Conservation (phyloP, 2,797 vertebrate genomes). For the Gadopsis bispinosus region DNA sequence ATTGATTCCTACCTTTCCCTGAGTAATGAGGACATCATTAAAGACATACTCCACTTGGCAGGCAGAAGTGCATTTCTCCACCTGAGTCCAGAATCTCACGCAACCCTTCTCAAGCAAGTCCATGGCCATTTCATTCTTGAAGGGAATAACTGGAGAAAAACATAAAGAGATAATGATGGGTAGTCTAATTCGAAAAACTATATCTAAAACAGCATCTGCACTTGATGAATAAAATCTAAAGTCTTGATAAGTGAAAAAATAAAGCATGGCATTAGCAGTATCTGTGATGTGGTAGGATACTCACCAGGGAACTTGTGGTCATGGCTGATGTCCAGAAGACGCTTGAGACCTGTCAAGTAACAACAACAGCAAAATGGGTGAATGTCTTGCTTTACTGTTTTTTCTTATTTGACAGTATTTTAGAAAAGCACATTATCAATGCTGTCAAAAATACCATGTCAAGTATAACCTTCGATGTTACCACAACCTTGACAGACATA, state of each 20-base stretch:
- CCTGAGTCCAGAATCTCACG: slow-evolving; percentile 96
- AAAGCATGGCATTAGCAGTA: neutral
- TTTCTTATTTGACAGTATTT: neutral
- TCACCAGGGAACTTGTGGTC: slow-evolving; percentile 96
- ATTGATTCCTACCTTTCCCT: slow-evolving; percentile 87
- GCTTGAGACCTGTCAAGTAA: slow-evolving; percentile 88
- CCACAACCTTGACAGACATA: slow-evolving; percentile 2
- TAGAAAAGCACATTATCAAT: neutral
- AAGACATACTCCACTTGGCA: slow-evolving; percentile 93
- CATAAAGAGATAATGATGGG: neutral
- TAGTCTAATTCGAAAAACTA: neutral
- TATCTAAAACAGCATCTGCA: neutral
- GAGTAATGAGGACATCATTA: slow-evolving; percentile 90
- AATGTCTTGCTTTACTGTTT: neutral
- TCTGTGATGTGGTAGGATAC: slow-evolving; percentile 55
- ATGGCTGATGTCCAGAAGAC: slow-evolving; percentile 93
- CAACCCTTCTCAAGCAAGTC: slow-evolving; percentile 96
- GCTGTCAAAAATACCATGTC: neutral
- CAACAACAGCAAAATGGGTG: slow-evolving; percentile 31
- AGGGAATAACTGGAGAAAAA: slow-evolving; percentile 88
- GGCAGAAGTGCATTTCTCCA: slow-evolving; percentile 90
- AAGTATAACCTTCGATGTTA: neutral
- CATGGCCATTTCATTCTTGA: slow-evolving; percentile 91
- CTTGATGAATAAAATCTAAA: neutral
- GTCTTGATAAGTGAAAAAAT: neutral